A percentile compares a stretch with the other conserved stretches of the same genome.
These are phyloP conservation scores for Ianthella basta DNA, from an alignment of 37 sponge, comb jelly and placozoan genomes.

Conservation along the genomic window DNA sequence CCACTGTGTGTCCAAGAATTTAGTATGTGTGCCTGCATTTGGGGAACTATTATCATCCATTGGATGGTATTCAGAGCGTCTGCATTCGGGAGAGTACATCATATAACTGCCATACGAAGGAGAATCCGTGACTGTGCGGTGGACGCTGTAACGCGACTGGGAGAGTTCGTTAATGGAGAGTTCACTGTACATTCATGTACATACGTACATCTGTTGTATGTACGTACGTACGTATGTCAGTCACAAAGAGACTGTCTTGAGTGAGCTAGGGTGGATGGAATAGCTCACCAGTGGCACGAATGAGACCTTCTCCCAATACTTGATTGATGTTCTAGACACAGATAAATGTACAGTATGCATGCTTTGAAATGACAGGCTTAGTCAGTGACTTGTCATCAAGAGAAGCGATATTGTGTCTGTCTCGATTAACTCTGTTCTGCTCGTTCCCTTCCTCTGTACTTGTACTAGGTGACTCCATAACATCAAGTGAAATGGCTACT, in stretches of 20 bases:
- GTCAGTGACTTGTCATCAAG: no score
- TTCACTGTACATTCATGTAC: conserved; percentile 37
- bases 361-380: no score
- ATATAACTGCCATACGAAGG: background rate
- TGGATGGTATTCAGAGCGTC: conserved; percentile 17
- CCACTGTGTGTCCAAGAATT: background rate
- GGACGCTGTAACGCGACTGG: conserved; percentile 26
- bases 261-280: no score
- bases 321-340: no score
- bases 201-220: no score
- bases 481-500: conserved; percentile 5
- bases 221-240: no score
- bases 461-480: background rate
- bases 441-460: conserved; percentile 9
- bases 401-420: no score
- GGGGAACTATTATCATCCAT: background rate
- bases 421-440: no score
- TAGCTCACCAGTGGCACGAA: no score
- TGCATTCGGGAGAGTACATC: background rate
- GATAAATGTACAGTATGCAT: no score
- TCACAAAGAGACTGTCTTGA: no score
- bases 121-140: conserved; percentile 4
- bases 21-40: background rate
- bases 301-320: no score
- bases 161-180: conserved; percentile 37